A percentile compares a stretch with the other conserved stretches of the same genome.
These are phyloP conservation scores for Drosophila truncata DNA, from an alignment of 1,140 invertebrate genomes.

Conservation along the genomic window DNA sequence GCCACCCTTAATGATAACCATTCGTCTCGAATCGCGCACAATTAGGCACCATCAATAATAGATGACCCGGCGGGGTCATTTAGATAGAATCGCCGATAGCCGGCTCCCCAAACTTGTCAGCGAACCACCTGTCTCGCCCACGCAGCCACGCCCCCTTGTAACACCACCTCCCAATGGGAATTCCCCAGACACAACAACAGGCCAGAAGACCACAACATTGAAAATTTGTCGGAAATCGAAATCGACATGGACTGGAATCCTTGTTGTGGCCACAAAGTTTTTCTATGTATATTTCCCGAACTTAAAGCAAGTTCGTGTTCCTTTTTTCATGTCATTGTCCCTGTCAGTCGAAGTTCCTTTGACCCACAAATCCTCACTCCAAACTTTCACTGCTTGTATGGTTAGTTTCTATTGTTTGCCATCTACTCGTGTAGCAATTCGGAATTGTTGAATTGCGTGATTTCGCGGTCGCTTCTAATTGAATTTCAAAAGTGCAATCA, in stretches of 20 bases:
- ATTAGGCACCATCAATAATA: conserved; percentile 59
- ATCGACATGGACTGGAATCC: conserved; percentile 5
- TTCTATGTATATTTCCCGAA: conserved; percentile 12
- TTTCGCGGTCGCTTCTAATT: conserved; percentile 64
- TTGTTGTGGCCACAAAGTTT: conserved; percentile 38
- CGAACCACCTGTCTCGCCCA: conserved; percentile 27
- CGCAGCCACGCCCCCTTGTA: conserved; percentile 18
- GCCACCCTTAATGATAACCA: conserved; percentile 34
- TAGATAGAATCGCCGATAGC: conserved; percentile 51
- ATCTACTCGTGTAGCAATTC: conserved; percentile 28
- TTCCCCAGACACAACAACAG: conserved; percentile 33
- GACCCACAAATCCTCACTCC: conserved; percentile 7
- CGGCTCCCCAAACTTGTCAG: conserved; percentile 30
- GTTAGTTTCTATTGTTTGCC: conserved; percentile 26
- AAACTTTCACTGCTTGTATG: neutral
- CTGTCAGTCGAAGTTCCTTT: conserved; percentile 28
- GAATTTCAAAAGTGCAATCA: conserved; percentile 66
- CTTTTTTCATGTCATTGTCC: conserved; percentile 27
- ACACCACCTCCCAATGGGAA: conserved; percentile 26
- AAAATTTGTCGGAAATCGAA: conserved; percentile 44
- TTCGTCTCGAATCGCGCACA: conserved; percentile 33
- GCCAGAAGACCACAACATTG: conserved; percentile 14
- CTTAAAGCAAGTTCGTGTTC: conserved; percentile 49
- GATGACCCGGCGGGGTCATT: conserved; percentile 49
- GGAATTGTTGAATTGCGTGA: conserved; percentile 75